Base-by-base conservation (phyloP, 1,140 invertebrate genomes). In the Neodiprion virginianus region DNA sequence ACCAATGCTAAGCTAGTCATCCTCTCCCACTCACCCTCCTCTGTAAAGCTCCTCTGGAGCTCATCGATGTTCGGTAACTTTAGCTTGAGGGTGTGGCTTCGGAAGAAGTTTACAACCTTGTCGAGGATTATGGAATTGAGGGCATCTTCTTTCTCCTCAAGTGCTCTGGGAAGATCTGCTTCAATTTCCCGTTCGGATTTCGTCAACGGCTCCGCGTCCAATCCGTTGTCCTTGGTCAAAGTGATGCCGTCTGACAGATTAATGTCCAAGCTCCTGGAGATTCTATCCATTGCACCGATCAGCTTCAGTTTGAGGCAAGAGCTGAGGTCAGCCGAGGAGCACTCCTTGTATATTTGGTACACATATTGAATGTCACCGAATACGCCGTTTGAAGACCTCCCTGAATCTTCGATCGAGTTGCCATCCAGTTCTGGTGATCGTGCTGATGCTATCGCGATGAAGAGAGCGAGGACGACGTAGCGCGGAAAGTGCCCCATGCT, bases 271-370 rank as follows among this genome's bases (percentile, higher is more conserved):
- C 90, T 90, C n/a, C 91, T 88, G 4, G 92, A 90, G 69, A 92
- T 91, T 74, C 93, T 90, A 76, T 94, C 94, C 81, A 96, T 87
- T 3, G 93, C 92, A 1, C 92, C 91, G 0, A 94, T 87, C 28
- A 96, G 84, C 82, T 95, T 95, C 53, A 95, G 82, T 83, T 96
- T 95, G 7, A 96, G 86, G 78, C 95, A 96, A 23, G 93, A 91
- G 69, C 91, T 91, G 14, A 95, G 81, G 70, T 95, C 93, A 47
- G 90, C 87, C 7, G 89, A 91, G 40, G 92, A 90, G 86, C 95
- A 96, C 76, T 95, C 93, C 83, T 93, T 94, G 85, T 95, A 95
- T 74, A 93, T 87, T 82, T 91, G 90, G 75, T 91, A 91, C 69
- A 91, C 84, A 74, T 89, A 89, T 48, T 88, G 87, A 1, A 92